Percentiles rank a stretch among this genome's conserved stretches.
These are phyloP conservation scores for Brachionus angularis DNA, from an alignment of 1,140 invertebrate genomes.

Conservation along the genomic window DNA sequence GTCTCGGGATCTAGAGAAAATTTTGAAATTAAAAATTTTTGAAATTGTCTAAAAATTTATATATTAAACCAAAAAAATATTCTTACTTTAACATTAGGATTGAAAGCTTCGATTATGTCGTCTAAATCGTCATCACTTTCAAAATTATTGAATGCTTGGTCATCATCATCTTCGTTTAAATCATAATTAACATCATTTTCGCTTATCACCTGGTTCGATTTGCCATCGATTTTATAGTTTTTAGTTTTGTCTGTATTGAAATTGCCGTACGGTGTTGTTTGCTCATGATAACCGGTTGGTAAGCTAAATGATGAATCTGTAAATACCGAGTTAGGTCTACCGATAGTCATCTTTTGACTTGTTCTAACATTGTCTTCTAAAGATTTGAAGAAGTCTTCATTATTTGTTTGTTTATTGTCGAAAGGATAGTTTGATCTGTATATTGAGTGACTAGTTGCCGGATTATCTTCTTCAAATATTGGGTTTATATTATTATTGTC, in stretches of 20 bases:
- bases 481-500: background rate
- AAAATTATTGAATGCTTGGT: background rate
- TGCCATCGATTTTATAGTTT: background rate
- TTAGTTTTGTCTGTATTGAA: background rate
- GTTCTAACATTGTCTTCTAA: conserved; percentile 39
- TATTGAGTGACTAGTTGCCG: conserved; percentile 12
- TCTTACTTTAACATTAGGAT: conserved; percentile 38
- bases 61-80: background rate
- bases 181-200: conserved; percentile 30
- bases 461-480: background rate
- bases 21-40: too few relatives aligned
- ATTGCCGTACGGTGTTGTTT: conserved; percentile 33
- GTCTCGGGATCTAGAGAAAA: conserved; percentile 30
- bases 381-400: conserved; percentile 18
- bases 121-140: conserved; percentile 39
- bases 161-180: background rate
- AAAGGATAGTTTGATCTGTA: conserved; percentile 22
- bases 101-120: conserved; percentile 42
- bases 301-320: conserved; percentile 37
- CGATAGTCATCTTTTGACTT: conserved; percentile 36
- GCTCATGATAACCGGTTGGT: conserved; percentile 28
- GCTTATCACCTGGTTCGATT: background rate
- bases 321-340: conserved; percentile 25
- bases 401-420: background rate
- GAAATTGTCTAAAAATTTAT: background rate